Percentiles rank a stretch among this genome's conserved stretches.
Conservation (phyloP, 2,797 vertebrate species). For the Babyrousa celebensis region DNA sequence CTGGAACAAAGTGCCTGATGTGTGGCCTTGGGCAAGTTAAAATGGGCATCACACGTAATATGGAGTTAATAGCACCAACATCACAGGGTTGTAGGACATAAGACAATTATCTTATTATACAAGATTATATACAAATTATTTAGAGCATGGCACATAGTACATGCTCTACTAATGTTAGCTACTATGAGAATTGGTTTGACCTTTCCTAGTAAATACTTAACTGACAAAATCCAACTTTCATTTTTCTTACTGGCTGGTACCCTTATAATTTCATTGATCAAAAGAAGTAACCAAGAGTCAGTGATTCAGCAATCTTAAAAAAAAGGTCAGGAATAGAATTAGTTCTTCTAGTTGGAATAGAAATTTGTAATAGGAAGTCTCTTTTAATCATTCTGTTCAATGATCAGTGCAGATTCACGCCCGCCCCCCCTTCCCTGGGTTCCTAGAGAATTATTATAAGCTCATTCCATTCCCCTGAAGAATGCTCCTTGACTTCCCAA, state of each 20-base stretch:
- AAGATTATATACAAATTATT: background rate
- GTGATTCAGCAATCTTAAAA: background rate
- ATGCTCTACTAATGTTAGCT: background rate
- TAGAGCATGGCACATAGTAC: background rate
- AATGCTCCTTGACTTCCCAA: background rate
- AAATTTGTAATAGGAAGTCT: background rate
- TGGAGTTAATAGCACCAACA: background rate
- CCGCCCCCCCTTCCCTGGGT: background rate
- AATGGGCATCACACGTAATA: background rate
- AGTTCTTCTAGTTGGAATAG: background rate
- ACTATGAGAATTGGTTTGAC: background rate
- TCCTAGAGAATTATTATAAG: background rate
- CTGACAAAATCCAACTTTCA: slow-evolving; percentile 49
- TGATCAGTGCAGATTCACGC: background rate
- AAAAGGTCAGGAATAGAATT: background rate
- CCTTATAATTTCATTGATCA: slow-evolving; percentile 48
- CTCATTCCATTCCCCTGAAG: background rate
- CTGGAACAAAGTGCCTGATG: background rate
- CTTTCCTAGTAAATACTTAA: slow-evolving; percentile 10
- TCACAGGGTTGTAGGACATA: background rate
- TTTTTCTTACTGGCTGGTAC: background rate
- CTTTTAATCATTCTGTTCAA: background rate
- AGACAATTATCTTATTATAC: background rate
- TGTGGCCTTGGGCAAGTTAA: background rate
- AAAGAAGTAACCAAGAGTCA: slow-evolving; percentile 57